Conservation (phyloP, 2,888 invertebrate genomes). For the Caradrina clavipalpis region DNA sequence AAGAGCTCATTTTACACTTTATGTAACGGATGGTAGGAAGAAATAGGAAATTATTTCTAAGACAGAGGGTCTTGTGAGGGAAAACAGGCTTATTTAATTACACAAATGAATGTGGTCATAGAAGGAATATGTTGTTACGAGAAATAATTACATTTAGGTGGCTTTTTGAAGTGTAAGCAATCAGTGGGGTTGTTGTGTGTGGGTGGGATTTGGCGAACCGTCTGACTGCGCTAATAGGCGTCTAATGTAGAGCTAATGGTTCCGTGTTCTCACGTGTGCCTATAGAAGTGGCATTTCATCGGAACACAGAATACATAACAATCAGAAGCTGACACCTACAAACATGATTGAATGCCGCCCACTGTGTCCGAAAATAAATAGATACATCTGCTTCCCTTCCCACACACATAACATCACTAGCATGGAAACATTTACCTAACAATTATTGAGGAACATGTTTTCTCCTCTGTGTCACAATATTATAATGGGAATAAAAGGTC, state of each 20-base stretch:
- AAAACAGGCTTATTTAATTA: conserved; percentile 46
- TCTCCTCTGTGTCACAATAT: neutral
- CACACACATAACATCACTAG: neutral
- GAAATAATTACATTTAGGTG: conserved; percentile 39
- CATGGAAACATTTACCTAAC: neutral
- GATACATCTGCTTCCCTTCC: neutral
- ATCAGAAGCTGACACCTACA: neutral
- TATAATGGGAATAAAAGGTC: neutral
- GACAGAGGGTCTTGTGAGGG: conserved; percentile 15
- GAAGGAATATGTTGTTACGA: conserved; percentile 28
- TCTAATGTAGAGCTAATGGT: conserved; percentile 49
- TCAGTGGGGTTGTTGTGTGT: conserved; percentile 18
- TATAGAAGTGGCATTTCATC: neutral
- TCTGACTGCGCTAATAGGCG: conserved; percentile 23
- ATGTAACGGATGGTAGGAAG: conserved; percentile 11
- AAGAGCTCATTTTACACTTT: conserved; percentile 27
- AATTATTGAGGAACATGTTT: neutral
- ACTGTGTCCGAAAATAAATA: neutral
- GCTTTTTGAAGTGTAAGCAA: conserved; percentile 48
- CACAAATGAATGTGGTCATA: conserved; percentile 38
- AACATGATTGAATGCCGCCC: neutral
- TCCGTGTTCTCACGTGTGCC: conserved; percentile 8
- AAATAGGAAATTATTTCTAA: conserved; percentile 30
- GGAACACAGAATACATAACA: neutral
- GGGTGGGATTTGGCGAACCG: conserved; percentile 21